A percentile compares a stretch with the other conserved stretches of the same genome.
phyloP scores from a whole-genome alignment of 2,888 invertebrate species.

The Hofmannophila pseudospretella region DNA sequence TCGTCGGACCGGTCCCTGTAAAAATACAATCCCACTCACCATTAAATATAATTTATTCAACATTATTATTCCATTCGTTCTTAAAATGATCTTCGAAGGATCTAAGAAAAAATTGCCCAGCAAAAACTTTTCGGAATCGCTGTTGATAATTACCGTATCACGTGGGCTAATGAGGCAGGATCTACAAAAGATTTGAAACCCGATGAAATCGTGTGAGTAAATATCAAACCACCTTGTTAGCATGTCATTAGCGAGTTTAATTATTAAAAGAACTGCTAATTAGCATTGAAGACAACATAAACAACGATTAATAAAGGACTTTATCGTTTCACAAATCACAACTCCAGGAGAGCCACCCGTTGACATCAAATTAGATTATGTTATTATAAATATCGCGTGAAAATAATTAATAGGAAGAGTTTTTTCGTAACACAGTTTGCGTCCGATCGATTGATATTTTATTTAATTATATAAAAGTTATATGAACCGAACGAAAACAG shows the following conservation, averaged over 20 bases:
- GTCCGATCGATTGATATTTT: slow-evolving; percentile 9
- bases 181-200: slow-evolving; percentile 15
- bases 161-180: slow-evolving; percentile 19
- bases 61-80: slow-evolving; percentile 48
- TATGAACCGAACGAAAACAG: not conserved
- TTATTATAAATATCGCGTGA: slow-evolving; percentile 16
- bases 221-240: slow-evolving; percentile 4
- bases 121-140: slow-evolving; percentile 28
- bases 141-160: slow-evolving; percentile 39
- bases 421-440: slow-evolving; percentile 17
- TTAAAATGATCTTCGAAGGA: slow-evolving; percentile 40
- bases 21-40: slow-evolving; percentile 52
- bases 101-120: slow-evolving; percentile 22
- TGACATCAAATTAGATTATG: slow-evolving; percentile 1
- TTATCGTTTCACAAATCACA: not conserved
- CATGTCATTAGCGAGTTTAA: not conserved
- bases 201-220: slow-evolving; percentile 8
- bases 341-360: not conserved
- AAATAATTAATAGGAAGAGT: slow-evolving; percentile 17
- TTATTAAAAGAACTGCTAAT: not conserved
- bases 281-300: not conserved
- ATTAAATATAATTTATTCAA: slow-evolving; percentile 66
- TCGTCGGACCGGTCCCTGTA: slow-evolving; percentile 31
- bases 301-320: not conserved
- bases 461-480: slow-evolving; percentile 13